These are phyloP conservation scores for Mixornis gularis DNA, from an alignment of 2,113 vertebrate species.

Conservation along the genomic window DNA sequence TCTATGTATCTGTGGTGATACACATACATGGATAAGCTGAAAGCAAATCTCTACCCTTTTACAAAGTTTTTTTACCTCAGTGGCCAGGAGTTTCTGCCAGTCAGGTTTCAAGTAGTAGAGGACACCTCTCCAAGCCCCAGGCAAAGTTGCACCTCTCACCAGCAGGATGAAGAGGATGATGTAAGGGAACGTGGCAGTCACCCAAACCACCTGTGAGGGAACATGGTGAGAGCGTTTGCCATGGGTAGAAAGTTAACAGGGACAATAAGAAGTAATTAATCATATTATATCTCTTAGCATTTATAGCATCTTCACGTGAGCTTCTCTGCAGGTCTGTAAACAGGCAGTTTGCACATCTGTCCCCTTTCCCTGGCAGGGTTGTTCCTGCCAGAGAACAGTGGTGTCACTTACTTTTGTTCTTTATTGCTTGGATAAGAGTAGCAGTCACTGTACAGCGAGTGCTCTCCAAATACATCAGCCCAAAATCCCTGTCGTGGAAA, in stretches of 20 bases:
- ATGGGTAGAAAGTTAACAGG: neutral
- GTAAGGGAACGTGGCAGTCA: slow-evolving; percentile 96
- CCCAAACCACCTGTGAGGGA: slow-evolving; percentile 89
- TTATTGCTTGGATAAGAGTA: neutral
- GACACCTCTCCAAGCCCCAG: slow-evolving; percentile 94
- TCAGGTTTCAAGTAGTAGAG: slow-evolving; percentile 93
- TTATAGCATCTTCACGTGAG: neutral
- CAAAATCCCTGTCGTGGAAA: neutral
- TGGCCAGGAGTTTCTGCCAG: slow-evolving; percentile 89
- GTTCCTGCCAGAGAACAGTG: neutral
- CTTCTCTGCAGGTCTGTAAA: neutral
- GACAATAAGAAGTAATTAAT: neutral
- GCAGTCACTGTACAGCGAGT: neutral
- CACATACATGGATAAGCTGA: neutral
- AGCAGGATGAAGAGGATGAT: slow-evolving; percentile 86
- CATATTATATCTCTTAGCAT: neutral
- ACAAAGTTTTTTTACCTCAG: slow-evolving; percentile 73
- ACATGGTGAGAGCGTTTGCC: neutral
- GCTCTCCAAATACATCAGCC: neutral
- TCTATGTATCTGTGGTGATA: neutral
- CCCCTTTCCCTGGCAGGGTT: neutral
- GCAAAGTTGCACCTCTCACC: slow-evolving; percentile 89
- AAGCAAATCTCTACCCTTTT: neutral
- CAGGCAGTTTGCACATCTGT: neutral
- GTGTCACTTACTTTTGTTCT: neutral